Evolutionary conservation across 1,140 invertebrate species (phyloP), one percentile per base, ranked within the genome.

Genomic region (Drosophila mayri): DNA sequence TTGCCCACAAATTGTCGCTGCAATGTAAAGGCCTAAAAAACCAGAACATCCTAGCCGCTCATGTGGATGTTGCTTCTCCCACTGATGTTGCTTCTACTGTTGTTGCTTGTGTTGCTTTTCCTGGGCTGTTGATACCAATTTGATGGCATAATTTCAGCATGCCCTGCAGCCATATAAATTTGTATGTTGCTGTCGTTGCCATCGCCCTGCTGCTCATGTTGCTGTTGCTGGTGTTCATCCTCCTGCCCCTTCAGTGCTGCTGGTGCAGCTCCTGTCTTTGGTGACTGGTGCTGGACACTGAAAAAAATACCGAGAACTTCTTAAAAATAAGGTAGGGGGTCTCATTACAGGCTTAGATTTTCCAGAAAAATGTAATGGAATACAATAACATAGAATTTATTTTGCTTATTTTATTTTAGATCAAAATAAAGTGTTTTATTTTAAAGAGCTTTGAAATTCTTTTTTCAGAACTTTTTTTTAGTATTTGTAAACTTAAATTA

Each of bases 71-170:
- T 63, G 35, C 35, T 25, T 63, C 35, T 25, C 12, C 20, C 28
- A 25, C 40, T 30, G 35, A n/a, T 59, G 46, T 54, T 41, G 61
- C 30, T 18, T 47, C 46, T 47, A n/a, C 46, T 47, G 46, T 6
- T 47, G 22, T n/a, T 47, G 44, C 22, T 47, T 9, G 6, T 50
- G 37, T 35, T 14, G 37, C 35, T 28, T 28, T 7, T 47, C 66
- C 62, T 73, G 76, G 58, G 72, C 71, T 90, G 85, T 90, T 90
- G 85, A 90, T 90, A 90, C 85, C 85, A 90, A 90, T 90, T 90
- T 92, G 91, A 92, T 92, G 91, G 91, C 91, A 92, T 92, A 92
- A 92, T 92, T 92, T 92, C 84, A 92, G 82, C 87, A 83, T 72
- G 81, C 83, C 91, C 87, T 71, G 63, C 60, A 52, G 91, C 87